Evolutionary conservation across 2,888 invertebrate genomes (phyloP), one percentile per base, ranked within the genome.

Genomic region (Mesodorylaimus sp.): DNA sequence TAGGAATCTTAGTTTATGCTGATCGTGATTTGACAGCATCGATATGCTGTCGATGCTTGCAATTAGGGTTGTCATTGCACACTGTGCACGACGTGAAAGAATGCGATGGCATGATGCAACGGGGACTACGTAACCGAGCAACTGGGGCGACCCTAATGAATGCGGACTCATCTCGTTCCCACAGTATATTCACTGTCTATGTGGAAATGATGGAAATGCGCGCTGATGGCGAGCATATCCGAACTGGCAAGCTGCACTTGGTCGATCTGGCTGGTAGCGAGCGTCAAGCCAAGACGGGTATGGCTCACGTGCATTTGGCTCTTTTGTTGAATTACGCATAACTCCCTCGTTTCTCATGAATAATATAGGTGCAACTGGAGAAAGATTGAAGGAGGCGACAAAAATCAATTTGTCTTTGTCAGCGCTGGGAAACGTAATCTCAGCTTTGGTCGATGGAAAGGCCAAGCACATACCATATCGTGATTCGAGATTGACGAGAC

Each of bases 211-310:
- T 83, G 61, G 76, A 77, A 2, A 70, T 73, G 13, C 19, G 47
- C 52, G 66, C 66, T 16, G 66, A 70, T 41, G 69, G 68, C 1
- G 71, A 74, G 45, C 72, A 75, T 53, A 76, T 81, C 37, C 63
- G 77, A 54, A 73, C 77, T 60, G 79, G 81, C 1, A 82, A 86
- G 67, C 71, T 88, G 19, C 85, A 86, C 65, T 69, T 88, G 49
- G 87, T 87, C 0, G 87, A 88, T 70, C 69, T 88, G 59, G 87
- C 87, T 1, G 87, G 87, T 3, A 83, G 83, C 26, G 87, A 88
- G 62, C 69, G 86, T 52, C 86, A 86, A 66, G 75, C 79, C 2
- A 83, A 86, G 67, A 77, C 77, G 54, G 76, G 75, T 74, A 55
- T 53, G 45, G 2, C 21, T 21, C 5, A 46, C n/a, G 16, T n/a